These are phyloP conservation scores for Pseudobourletiella spinata DNA, from an alignment of 1,140 invertebrate genomes.

Conservation along the genomic window DNA sequence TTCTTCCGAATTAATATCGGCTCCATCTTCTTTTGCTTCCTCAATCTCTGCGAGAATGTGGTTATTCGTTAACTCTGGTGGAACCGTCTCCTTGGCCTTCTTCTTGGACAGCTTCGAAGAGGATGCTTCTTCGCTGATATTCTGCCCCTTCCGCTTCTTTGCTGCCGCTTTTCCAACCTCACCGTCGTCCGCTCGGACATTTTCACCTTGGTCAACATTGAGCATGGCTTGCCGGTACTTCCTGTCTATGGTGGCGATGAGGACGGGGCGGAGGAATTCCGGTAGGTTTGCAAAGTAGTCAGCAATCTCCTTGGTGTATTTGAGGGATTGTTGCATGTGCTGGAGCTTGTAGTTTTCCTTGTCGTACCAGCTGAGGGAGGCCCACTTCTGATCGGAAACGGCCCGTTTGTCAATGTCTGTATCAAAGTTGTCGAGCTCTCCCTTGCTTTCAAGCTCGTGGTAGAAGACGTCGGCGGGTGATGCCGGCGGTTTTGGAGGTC, in stretches of 20 bases:
- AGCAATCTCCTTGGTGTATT: background rate
- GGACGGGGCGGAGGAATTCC: background rate
- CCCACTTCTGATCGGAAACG: background rate
- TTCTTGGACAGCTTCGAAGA: no score
- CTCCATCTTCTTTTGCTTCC: background rate
- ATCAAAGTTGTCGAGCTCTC: background rate
- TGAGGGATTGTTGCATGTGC: no score
- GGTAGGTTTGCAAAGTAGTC: background rate
- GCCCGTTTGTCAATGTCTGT: background rate
- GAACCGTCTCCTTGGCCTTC: no score
- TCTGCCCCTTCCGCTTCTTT: no score
- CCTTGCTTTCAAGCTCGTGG: background rate
- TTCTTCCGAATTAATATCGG: background rate
- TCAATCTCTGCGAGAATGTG: background rate
- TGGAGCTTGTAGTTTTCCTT: background rate
- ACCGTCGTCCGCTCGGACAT: no score
- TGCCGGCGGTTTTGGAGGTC: background rate
- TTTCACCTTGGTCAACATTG: no score
- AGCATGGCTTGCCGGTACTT: background rate
- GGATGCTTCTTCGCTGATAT: no score
- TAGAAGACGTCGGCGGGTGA: background rate
- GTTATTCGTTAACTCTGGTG: background rate
- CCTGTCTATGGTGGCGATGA: background rate
- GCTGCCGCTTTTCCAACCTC: no score
- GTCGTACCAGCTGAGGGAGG: background rate